phyloP scores from a whole-genome alignment of 2,797 vertebrate genomes.

The Cirrhinus molitorella region DNA sequence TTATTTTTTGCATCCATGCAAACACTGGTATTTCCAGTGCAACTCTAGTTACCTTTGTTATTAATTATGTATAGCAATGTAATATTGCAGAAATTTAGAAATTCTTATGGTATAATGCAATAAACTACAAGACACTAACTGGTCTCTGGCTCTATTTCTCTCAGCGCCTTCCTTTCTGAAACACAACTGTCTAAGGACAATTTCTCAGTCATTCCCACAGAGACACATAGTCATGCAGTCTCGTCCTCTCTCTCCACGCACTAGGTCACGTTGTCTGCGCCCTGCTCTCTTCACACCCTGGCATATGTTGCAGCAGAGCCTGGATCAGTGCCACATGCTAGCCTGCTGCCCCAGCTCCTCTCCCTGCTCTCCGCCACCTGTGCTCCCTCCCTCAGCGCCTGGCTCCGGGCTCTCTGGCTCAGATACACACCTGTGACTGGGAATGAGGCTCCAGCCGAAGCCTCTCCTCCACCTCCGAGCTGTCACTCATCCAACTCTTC shows the following conservation, averaged over 20 bases:
- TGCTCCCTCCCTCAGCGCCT: conserved; percentile 71
- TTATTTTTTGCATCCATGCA: not conserved
- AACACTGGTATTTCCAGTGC: not conserved
- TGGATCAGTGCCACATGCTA: conserved; percentile 82
- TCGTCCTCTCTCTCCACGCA: conserved; percentile 36
- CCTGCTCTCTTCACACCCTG: conserved; percentile 61
- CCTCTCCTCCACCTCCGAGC: conserved; percentile 43
- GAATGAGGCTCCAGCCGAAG: conserved; percentile 47
- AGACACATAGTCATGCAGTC: conserved; percentile 37
- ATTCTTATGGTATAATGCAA: not conserved
- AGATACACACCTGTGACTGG: conserved; percentile 63
- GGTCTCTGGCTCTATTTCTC: conserved; percentile 2
- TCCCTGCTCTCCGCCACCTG: conserved; percentile 79
- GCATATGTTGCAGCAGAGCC: conserved; percentile 79
- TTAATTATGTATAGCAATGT: not conserved
- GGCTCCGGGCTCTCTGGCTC: conserved; percentile 52
- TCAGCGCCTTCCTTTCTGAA: not conserved
- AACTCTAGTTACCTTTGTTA: not conserved
- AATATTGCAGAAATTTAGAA: not conserved
- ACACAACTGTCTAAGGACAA: not conserved
- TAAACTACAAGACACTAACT: not conserved
- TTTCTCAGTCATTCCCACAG: conserved; percentile 15
- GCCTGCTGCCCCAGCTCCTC: conserved; percentile 75
- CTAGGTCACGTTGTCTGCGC: conserved; percentile 43
- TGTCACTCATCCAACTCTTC: conserved; percentile 54